Conservation (phyloP, 2,113 vertebrate species). For the Probosciger aterrimus region DNA sequence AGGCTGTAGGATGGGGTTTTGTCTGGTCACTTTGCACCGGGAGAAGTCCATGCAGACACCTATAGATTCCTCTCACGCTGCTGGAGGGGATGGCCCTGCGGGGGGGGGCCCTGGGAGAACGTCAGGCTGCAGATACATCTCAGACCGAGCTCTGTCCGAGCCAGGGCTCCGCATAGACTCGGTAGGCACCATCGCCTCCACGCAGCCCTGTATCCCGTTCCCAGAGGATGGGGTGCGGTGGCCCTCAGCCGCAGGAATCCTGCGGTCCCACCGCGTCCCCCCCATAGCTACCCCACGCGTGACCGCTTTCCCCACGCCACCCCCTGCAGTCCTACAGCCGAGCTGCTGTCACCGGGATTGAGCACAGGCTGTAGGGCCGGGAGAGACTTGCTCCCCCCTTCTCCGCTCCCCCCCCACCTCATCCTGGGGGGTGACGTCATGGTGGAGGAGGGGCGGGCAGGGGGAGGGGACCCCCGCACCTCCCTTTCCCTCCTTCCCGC, state of each 20-base stretch:
- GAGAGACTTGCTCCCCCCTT: neutral
- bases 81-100: neutral
- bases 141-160: neutral
- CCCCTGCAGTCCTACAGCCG: neutral
- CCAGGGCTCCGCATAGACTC: neutral
- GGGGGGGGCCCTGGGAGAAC: neutral
- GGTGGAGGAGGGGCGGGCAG: conserved; percentile 18
- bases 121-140: neutral
- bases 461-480: neutral
- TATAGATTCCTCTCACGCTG: neutral
- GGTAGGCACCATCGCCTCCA: fast-evolving
- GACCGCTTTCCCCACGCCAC: neutral
- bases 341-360: neutral
- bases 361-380: neutral
- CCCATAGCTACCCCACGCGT: neutral
- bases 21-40: fast-evolving
- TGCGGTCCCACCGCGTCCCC: neutral
- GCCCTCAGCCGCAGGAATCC: neutral
- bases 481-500: neutral
- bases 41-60: neutral
- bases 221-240: neutral
- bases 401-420: neutral
- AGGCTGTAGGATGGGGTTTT: neutral
- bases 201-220: neutral
- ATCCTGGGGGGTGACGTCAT: conserved; percentile 52